A percentile compares a stretch with the other conserved stretches of the same genome.
These are phyloP conservation scores for Leistus spinibarbis DNA, from an alignment of 2,888 invertebrate genomes.

Conservation along the genomic window DNA sequence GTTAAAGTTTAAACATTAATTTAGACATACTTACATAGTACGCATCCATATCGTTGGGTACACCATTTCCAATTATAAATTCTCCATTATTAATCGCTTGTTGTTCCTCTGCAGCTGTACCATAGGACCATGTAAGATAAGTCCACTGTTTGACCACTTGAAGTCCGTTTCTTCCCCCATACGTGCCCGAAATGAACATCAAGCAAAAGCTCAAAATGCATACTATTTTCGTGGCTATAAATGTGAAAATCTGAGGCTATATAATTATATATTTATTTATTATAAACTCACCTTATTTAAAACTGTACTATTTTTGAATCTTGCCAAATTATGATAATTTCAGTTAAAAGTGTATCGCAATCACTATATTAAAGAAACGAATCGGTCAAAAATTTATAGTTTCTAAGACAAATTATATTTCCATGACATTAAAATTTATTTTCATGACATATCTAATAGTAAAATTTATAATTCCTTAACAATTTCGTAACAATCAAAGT, in stretches of 20 bases:
- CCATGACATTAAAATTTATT: no score
- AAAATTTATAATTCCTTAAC: background rate
- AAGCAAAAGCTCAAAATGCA: constrained; percentile 29
- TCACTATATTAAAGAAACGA: no score
- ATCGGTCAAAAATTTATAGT: no score
- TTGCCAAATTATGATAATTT: no score
- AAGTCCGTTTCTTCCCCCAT: constrained; percentile 51
- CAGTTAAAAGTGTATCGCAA: no score
- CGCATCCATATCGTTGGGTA: constrained; percentile 74
- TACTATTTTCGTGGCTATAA: constrained; percentile 26
- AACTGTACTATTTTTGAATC: no score
- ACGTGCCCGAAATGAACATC: constrained; percentile 35
- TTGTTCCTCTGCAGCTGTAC: constrained; percentile 57
- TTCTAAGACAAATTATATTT: no score
- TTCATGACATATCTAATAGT: no score
- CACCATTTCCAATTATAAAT: constrained; percentile 65
- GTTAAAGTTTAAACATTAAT: no score
- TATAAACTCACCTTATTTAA: no score
- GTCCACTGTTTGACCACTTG: constrained; percentile 68
- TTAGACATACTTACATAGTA: constrained; percentile 63
- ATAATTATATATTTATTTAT: no score
- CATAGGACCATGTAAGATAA: constrained; percentile 69
- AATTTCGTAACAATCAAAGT: background rate
- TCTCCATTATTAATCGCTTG: constrained; percentile 58
- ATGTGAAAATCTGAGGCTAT: no score